These are phyloP conservation scores for Bombus superbus DNA, from an alignment of 1,140 invertebrate species.

Conservation along the genomic window DNA sequence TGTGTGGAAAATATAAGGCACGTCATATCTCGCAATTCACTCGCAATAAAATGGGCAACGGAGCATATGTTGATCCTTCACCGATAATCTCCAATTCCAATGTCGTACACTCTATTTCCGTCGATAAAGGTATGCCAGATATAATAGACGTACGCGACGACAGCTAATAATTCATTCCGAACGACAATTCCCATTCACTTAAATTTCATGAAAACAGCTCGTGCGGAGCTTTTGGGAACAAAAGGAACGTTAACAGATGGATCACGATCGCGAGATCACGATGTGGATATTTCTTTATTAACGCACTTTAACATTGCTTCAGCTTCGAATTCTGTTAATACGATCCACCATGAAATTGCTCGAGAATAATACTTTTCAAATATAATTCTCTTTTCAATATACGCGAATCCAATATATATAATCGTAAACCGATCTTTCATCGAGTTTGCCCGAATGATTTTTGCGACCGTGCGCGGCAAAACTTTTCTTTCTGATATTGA, in stretches of 20 bases:
- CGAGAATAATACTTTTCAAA: too few relatives aligned
- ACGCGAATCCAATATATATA: too few relatives aligned
- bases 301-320: too few relatives aligned
- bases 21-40: background rate
- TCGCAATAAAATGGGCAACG: background rate
- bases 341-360: too few relatives aligned
- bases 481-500: too few relatives aligned
- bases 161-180: slow-evolving; percentile 13
- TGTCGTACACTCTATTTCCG: background rate
- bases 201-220: slow-evolving; percentile 2
- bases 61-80: background rate
- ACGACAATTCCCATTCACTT: background rate
- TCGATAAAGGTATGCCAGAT: background rate
- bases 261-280: background rate
- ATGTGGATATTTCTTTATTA: too few relatives aligned
- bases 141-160: background rate
- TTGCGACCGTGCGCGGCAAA: background rate
- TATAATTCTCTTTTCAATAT: too few relatives aligned
- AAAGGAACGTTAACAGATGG: slow-evolving; percentile 3
- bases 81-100: background rate
- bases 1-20: background rate
- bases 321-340: too few relatives aligned
- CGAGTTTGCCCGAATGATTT: background rate
- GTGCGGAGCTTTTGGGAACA: background rate
- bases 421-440: background rate